Base-by-base conservation (phyloP, 2,113 vertebrate species). In the Tupaia chinensis region DNA sequence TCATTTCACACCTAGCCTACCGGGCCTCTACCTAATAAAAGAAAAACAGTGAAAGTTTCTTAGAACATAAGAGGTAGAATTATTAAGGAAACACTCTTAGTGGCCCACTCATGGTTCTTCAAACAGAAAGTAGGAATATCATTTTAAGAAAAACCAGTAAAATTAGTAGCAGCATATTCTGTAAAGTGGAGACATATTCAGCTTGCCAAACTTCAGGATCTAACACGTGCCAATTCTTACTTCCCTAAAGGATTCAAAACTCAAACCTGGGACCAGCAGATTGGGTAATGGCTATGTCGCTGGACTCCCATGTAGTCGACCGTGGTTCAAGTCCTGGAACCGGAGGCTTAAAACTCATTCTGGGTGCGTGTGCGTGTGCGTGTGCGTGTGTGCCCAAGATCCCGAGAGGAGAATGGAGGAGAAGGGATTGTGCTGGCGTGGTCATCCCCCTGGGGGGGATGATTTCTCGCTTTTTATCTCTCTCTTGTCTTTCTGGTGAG, bases 231-330 rank as follows among this genome's bases (percentile, higher is more conserved):
- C 88, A 74, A 2, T 53, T 97, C 96, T 87, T 56, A 1, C n/a
- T 73, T 87, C 94, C 96, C 89, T 82, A 83, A 97, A 95, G 77
- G 56, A 84, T 94, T 95, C 96, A 95, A 85, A 92, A 95, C 73
- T 63, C 96, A 87, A 44, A 44, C 44, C 44, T 44, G 44, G 44
- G 44, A 44, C 5, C 44, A 44, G 5, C 44, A 44, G 44, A 44
- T 44, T 2, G 44, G 44, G 44, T 44, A 44, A 44, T 44, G 44
- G 44, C 44, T 44, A 44, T 44, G 44, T 44, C 44, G 44, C 44
- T 44, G 44, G 44, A 44, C 44, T 44, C 44, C 44, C 44, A 44
- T 44, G 44, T 44, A 44, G 44, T 44, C 5, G 44, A 44, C 44
- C 44, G 44, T 44, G 44, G 5, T 44, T 44, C 44, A 44, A 44